Evolutionary conservation across 2,113 vertebrate genomes (phyloP), one percentile per base, ranked within the genome.

Genomic region (Prinia subflava): DNA sequence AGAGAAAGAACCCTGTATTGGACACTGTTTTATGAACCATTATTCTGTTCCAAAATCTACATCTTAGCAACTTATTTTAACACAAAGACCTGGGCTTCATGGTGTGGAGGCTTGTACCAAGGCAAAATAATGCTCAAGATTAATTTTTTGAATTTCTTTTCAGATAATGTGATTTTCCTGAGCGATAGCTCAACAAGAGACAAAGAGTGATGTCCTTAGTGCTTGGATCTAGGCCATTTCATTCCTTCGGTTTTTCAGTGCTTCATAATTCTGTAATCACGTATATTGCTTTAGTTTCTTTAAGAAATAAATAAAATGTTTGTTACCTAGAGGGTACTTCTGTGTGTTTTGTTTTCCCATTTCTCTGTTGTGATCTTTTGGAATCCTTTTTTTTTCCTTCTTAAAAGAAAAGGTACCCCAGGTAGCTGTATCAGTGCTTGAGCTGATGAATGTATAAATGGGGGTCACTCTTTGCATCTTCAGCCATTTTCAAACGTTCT

Each of bases 81-180:
- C n/a, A 41, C 19, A 65, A 14, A 14, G 22, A 49, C 1, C 6
- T 56, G 76, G 15, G 33, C 22, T 87, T 33, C 25, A 18, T 82
- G 33, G 24, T 87, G 17, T 47, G 13, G 16, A 44, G 37, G 8
- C 23, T 63, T 73, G 49, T 42, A 76, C 21, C 31, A 52, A 64
- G 53, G 57, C 30, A 68, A 65, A 92, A 73, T 13, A 65, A 17
- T 82, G 46, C 49, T 94, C 63, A 94, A 81, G 75, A 41, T 92
- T 65, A 92, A 35, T 59, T 73, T 93, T 95, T 82, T 30, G 90
- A 73, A n/a, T 94, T 97, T 89, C 82, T 95, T 98, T 97, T 68
- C 98, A 99, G 99, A 99, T 97, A 99, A 99, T 95, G 99, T 99
- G 49, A 97, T 99, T 95, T 99, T 99, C 97, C 98, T 99, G 96